Base-by-base conservation (phyloP, 2,888 invertebrate genomes). In the Zootermopsis nevadensis region DNA sequence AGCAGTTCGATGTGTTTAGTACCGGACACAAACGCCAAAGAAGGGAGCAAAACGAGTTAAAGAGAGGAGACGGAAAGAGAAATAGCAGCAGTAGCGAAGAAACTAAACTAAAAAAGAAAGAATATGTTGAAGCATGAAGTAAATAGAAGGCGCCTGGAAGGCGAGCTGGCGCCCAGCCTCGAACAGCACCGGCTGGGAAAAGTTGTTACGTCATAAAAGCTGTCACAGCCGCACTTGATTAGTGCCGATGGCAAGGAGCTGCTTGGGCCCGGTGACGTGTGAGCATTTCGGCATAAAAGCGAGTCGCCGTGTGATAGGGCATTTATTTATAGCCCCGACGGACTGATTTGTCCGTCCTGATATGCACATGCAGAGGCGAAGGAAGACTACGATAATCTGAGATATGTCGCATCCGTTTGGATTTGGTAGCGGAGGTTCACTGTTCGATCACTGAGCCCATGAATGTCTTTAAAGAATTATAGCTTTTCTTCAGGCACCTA, bases 61-160 rank as follows among this genome's bases (percentile, higher is more conserved):
- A 69, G 27, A 30, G 33, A 10, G 15, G 19, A 48, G 48, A 48
- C 19, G 15, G 69, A 69, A 69, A 69, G 31, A 69, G 69, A 69
- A 69, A 69, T 69, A 69, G 33, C 33, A 69, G 69, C 31, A 69
- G 69, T 33, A 69, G 69, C 33, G 24, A 69, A 33, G 31, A 69
- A 33, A 69, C 31, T 22, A 69, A 69, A 48, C 15, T 1, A 15
- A 48, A 19, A 48, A 48, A 38, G 38, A 38, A 19, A 48, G 15
- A 15, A 15, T 48, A 48, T 48, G 48, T 48, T 8, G 48, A 48
- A 48, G 48, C 48, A 19, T 48, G 48, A 33, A 69, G 31, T 33
- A 69, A 31, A 31, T 69, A 31, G 33, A 30, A 69, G 69, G 30
- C 30, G 69, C 19, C 69, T 33, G 22, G 30, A 69, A 22, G 69